Evolutionary conservation across 1,140 invertebrate species (phyloP).

Genomic region (Drosophila oshimai): DNA sequence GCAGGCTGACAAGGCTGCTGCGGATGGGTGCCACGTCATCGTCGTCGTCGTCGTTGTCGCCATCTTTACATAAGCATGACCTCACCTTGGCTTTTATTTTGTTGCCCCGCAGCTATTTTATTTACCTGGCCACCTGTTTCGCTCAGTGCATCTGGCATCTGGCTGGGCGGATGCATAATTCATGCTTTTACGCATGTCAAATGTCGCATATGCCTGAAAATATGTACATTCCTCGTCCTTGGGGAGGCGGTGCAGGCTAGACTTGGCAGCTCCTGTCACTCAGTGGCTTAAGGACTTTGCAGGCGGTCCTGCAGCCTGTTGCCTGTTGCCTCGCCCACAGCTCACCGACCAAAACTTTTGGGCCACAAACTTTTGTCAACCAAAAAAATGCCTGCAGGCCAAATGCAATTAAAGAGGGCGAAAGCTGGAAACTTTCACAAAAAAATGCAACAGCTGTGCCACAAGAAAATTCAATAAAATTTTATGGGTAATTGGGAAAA

Average conservation of each 20-base stretch:
- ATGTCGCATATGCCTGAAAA: constrained; percentile 44
- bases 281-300: constrained; percentile 42
- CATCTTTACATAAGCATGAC: constrained; percentile 54
- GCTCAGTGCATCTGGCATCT: constrained; percentile 16
- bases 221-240: constrained; percentile 13
- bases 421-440: neutral
- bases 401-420: constrained; percentile 38
- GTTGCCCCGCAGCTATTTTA: neutral
- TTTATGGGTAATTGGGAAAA: neutral
- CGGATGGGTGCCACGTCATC: constrained; percentile 30
- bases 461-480: neutral
- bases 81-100: constrained; percentile 39
- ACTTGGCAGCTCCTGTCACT: constrained; percentile 44
- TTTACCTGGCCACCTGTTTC: constrained; percentile 21
- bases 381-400: constrained; percentile 37
- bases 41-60: constrained; percentile 36
- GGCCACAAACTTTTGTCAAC: constrained; percentile 28
- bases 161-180: constrained; percentile 37
- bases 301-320: constrained; percentile 39
- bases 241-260: neutral
- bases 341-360: constrained; percentile 18
- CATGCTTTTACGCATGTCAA: constrained; percentile 48
- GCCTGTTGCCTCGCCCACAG: constrained; percentile 32
- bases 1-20: constrained; percentile 36
- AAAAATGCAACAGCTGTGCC: constrained; percentile 13